Base-by-base conservation (phyloP, 2,797 vertebrate genomes). In the Helarctos malayanus region DNA sequence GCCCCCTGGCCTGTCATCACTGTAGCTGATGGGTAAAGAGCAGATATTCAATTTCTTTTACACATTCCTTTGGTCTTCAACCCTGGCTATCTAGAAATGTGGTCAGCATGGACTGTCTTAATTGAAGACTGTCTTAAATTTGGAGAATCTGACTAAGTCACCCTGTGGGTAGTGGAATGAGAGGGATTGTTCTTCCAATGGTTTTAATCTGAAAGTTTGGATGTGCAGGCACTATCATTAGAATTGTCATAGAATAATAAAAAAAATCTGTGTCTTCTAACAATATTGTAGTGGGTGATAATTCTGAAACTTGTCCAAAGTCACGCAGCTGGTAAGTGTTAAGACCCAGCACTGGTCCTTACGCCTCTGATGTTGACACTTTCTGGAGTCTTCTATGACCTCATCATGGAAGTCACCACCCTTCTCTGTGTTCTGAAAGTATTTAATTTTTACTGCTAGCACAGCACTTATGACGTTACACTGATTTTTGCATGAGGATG, bases 81-180 rank as follows among this genome's bases (percentile, higher is more conserved):
- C 18, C 35, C 7, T 73, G 25, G 29, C 78, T 91, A 54, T 76
- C 65, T 86, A 88, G 75, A 96, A 95, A 83, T 86, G 56, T 23
- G n/a, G 89, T 96, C 71, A 47, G n/a, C 65, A 25, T 35, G 84
- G 73, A 94, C 38, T 75, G 79, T 38, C 83, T 94, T 63, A 87
- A 56, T 45, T 83, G 18, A 15, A 91, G 81, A 80, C 49, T 84
- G 21, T 85, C 47, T 97, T 95, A 91, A 45, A 78, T 95, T 96
- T 95, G 59, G 68, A 89, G 89, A 82, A 92, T 92, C 45, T 88
- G 47, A 75, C 29, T 86, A 29, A 97, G 76, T 92, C 61, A 87
- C 75, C 47, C 7, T 82, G 54, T 76, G 59, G 14, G 27, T 52
- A 92, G 79, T n/a, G 16, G 41, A 92, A 35, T 80, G 59, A 93